A percentile compares a stretch with the other conserved stretches of the same genome.
Conservation (phyloP, 2,888 invertebrate genomes). For the Agrilus mali region DNA sequence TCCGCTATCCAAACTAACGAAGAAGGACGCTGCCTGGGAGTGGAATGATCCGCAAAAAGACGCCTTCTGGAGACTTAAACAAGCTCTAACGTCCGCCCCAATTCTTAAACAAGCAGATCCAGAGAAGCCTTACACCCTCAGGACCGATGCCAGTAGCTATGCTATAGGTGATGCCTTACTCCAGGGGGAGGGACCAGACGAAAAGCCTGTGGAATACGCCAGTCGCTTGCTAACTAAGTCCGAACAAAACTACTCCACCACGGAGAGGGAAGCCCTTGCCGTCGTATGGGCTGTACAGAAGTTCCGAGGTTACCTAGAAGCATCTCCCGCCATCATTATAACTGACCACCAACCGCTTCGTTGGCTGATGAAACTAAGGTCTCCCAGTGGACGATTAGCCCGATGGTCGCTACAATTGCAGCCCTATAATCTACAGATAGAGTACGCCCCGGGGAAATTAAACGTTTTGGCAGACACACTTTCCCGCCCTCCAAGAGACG, state of each 20-base stretch:
- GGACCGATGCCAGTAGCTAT: conserved; percentile 18
- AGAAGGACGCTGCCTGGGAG: no score
- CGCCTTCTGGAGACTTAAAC: conserved; percentile 14
- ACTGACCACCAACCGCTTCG: conserved; percentile 34
- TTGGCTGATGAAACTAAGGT: conserved; percentile 29
- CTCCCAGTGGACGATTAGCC: conserved; percentile 28
- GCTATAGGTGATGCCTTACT: conserved; percentile 14
- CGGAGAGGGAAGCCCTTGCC: conserved; percentile 21
- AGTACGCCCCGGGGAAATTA: conserved; percentile 25
- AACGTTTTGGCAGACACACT: conserved; percentile 28
- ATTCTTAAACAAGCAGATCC: conserved; percentile 14
- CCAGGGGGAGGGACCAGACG: conserved; percentile 13
- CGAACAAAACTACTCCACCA: conserved; percentile 21
- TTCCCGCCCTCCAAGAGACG: conserved; percentile 14
- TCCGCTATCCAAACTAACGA: conserved; percentile 11
- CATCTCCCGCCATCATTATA: conserved; percentile 21
- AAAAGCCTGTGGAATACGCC: conserved; percentile 17
- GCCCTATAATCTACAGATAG: conserved; percentile 23
- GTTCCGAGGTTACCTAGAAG: conserved; percentile 28
- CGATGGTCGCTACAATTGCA: conserved; percentile 31
- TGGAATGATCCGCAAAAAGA: conserved; percentile 5
- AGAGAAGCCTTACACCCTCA: conserved; percentile 14
- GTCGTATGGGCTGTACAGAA: conserved; percentile 22
- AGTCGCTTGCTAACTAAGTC: conserved; percentile 16
- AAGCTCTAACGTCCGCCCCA: conserved; percentile 12